Evolutionary conservation across 2,888 invertebrate genomes (phyloP), one percentile per base, ranked within the genome.

Genomic region (Drosophila quinaria): DNA sequence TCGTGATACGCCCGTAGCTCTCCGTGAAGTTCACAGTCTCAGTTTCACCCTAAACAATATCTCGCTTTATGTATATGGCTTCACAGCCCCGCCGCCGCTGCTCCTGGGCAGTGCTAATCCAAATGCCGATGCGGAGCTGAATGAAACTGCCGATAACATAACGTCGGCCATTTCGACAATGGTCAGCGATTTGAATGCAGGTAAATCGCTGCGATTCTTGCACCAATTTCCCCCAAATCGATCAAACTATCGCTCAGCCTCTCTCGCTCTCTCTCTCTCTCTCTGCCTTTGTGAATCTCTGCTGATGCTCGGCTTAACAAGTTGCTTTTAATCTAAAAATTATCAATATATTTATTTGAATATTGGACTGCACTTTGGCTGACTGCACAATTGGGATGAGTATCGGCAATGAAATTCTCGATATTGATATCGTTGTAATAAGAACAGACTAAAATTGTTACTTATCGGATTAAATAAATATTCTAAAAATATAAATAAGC

Each of bases 131-230:
- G 97, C 97, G 91, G 98, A 99, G 93, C 94, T 99, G 61, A 94
- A 99, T 81, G 97, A 97, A 90, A 98, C 99, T 50, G 99, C 99
- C 47, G 99, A 99, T 93, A 98, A 98, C 31, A 98, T 99, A 82
- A 98, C 99, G 71, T 97, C 97, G 93, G 99, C 99, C 72, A 99
- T 99, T 98, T 98, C 98, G 37, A 97, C 98, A 29, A 95, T 99
- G 84, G 99, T 99, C 84, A 95, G 97, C 92, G 99, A 99, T 94
- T 95, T 99, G 60, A 98, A 98, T 93, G 97, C 97, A 94, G 97
- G 96, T 96, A 92, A 92, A 82, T 78, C 56, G 55, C 33, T 10
- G 39, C 22, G 39, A 22, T 6, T 39, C 19, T 17, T 29, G 19
- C 39, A 46, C n/a, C 17, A 25, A 19, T 37, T 46, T 44, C 13